Percentiles rank a stretch among this genome's conserved stretches.
Evolutionary conservation across 2,797 vertebrate species (phyloP).

Genomic region (Pangasius macronema): DNA sequence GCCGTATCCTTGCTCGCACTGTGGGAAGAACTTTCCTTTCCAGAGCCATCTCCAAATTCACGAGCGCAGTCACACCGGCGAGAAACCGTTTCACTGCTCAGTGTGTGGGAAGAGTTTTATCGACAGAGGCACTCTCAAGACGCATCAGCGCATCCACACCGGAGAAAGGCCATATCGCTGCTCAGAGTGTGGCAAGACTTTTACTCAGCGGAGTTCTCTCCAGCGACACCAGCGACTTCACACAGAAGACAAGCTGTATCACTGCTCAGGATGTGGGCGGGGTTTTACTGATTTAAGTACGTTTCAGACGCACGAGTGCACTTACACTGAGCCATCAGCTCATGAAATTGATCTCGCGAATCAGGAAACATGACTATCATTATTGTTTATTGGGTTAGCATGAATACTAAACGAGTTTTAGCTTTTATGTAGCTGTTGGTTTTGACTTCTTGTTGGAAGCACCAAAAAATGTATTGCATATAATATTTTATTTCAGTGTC

Average conservation of each 20-base stretch:
- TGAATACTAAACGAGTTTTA: background rate
- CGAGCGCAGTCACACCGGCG: background rate
- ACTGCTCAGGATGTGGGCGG: background rate
- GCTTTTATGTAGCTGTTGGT: background rate
- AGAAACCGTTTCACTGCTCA: conserved; percentile 1
- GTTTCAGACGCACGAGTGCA: background rate
- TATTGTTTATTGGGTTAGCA: background rate
- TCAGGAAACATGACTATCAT: background rate
- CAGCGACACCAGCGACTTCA: conserved; percentile 10
- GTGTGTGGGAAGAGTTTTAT: conserved; percentile 8
- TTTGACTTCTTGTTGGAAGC: background rate
- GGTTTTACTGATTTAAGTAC: background rate
- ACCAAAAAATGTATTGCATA: background rate
- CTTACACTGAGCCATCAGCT: background rate
- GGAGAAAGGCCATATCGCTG: background rate
- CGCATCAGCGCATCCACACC: conserved; percentile 13
- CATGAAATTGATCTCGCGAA: background rate
- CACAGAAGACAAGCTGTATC: background rate
- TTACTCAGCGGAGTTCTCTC: conserved; percentile 1
- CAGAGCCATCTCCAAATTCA: conserved; percentile 14
- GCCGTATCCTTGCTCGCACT: conserved; percentile 1
- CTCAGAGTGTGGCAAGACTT: background rate
- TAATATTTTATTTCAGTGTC: background rate
- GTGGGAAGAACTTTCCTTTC: conserved; percentile 15
- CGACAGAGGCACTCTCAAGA: conserved; percentile 1